Evolutionary conservation across 2,888 invertebrate species (phyloP).

Genomic region (Boloria euphrosyne): DNA sequence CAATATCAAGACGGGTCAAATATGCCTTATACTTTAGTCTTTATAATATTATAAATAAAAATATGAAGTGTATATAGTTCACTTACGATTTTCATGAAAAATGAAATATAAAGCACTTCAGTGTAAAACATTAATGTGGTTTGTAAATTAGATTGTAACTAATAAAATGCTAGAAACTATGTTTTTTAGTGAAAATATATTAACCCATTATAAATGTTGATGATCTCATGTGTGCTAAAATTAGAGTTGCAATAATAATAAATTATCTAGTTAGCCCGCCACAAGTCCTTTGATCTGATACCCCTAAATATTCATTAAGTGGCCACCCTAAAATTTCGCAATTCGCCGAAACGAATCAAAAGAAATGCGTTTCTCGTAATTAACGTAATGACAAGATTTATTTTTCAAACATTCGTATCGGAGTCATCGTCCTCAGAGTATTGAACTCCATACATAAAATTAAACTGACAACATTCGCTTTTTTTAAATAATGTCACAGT

Average conservation of each 20-base stretch:
- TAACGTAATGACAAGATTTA: constrained; percentile 22
- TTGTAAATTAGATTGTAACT: too few relatives aligned
- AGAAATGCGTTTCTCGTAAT: constrained; percentile 21
- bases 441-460: constrained; percentile 25
- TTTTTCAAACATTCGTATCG: constrained; percentile 9
- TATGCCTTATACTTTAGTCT: too few relatives aligned
- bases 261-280: constrained; percentile 6
- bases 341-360: constrained; percentile 26
- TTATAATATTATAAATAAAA: too few relatives aligned
- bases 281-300: constrained; percentile 11
- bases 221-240: too few relatives aligned
- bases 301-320: not conserved
- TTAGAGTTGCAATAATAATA: constrained; percentile 10
- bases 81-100: too few relatives aligned
- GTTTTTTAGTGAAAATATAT: too few relatives aligned
- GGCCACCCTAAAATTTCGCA: constrained; percentile 3
- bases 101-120: too few relatives aligned
- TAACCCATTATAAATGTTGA: too few relatives aligned
- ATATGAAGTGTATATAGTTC: too few relatives aligned
- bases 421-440: constrained; percentile 17
- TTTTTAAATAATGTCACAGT: constrained; percentile 15
- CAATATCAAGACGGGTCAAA: too few relatives aligned
- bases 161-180: too few relatives aligned
- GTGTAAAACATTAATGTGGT: too few relatives aligned
- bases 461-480: constrained; percentile 14